A percentile compares a stretch with the other conserved stretches of the same genome.
Evolutionary conservation across 2,113 vertebrate species (phyloP).

Genomic region (Heteronetta atricapilla): DNA sequence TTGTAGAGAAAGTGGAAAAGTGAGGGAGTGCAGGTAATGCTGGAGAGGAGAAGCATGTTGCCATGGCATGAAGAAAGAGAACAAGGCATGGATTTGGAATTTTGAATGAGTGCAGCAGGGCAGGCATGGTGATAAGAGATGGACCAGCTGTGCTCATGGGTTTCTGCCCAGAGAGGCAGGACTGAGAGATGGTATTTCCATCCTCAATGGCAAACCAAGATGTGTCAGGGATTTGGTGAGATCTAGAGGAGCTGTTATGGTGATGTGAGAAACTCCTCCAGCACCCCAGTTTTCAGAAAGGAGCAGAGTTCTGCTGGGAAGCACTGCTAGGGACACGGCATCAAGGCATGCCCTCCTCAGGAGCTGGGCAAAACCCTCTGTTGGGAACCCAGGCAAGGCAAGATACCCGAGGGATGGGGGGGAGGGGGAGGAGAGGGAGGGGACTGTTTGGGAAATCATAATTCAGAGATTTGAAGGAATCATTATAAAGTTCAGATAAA

Average conservation of each 20-base stretch:
- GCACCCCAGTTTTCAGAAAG: background rate
- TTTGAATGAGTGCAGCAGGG: background rate
- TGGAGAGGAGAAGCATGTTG: background rate
- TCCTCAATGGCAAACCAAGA: background rate
- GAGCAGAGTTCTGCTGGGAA: background rate
- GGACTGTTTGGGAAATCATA: background rate
- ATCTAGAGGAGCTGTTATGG: background rate
- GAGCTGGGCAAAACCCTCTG: background rate
- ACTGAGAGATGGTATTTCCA: background rate
- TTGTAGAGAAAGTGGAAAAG: background rate
- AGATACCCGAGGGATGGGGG: background rate
- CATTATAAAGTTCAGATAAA: background rate
- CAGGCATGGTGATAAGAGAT: background rate
- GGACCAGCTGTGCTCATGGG: background rate
- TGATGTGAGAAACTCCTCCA: background rate
- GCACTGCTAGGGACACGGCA: background rate
- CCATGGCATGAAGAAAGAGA: background rate
- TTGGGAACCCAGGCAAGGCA: accelerated
- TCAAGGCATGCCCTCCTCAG: background rate
- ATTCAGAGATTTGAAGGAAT: conserved; percentile 7
- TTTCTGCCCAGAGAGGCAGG: background rate
- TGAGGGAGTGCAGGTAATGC: background rate
- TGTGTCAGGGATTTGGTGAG: background rate
- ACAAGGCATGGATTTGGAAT: background rate
- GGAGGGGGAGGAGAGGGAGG: background rate